Conservation (phyloP, 2,888 invertebrate species). For the Oscheius sp. region DNA sequence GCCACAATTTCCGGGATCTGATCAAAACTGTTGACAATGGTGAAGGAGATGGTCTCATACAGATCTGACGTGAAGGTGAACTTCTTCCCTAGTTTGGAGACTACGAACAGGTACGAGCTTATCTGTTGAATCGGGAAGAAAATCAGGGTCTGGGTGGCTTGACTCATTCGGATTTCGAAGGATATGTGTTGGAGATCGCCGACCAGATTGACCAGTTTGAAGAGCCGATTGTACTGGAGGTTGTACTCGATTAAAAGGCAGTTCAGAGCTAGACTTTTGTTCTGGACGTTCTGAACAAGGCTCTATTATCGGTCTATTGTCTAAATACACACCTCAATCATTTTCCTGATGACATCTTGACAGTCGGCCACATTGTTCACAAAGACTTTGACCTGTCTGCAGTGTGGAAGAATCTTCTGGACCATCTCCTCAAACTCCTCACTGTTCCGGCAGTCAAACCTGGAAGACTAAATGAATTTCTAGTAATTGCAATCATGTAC, state of each 20-base stretch:
- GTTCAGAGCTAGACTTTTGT: background rate
- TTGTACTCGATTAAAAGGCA: slow-evolving; percentile 2
- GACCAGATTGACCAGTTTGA: slow-evolving; percentile 6
- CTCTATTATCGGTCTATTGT: background rate
- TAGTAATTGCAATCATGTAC: no score
- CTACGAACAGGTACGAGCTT: background rate
- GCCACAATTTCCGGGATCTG: slow-evolving; percentile 1
- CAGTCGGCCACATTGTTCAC: slow-evolving; percentile 4
- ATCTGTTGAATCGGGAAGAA: background rate
- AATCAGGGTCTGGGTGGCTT: background rate
- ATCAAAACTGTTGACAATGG: background rate
- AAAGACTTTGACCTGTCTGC: background rate
- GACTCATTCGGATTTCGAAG: background rate
- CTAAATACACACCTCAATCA: background rate
- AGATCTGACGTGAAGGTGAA: background rate
- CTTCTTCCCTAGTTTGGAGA: slow-evolving; percentile 8
- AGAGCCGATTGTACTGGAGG: slow-evolving; percentile 15
- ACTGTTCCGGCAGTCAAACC: slow-evolving; percentile 10
- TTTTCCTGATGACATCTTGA: background rate
- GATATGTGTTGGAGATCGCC: background rate
- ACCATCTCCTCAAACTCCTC: background rate
- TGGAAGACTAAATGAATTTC: background rate
- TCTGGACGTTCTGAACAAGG: background rate
- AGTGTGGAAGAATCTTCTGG: background rate
- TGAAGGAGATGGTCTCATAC: slow-evolving; percentile 13